These are phyloP conservation scores for Channa argus DNA, from an alignment of 2,113 vertebrate species.

Conservation along the genomic window DNA sequence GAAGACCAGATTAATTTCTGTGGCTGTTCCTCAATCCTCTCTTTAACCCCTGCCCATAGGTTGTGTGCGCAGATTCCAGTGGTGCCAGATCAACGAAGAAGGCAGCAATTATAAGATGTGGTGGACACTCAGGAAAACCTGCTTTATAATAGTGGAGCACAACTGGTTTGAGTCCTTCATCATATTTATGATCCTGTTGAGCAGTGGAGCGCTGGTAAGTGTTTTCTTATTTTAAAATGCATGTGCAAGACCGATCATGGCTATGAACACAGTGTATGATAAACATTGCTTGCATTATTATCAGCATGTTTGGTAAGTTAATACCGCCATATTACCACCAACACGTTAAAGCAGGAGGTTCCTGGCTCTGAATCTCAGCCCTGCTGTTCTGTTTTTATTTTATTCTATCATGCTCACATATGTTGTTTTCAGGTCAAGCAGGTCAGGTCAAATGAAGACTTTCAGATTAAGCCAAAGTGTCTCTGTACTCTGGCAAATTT, in stretches of 20 bases:
- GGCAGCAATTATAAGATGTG: slow-evolving; percentile 89
- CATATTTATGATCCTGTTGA: slow-evolving; percentile 99
- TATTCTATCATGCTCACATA: too few species aligned
- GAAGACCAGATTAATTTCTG: not conserved
- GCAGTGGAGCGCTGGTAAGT: slow-evolving; percentile 96
- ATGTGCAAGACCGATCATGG: not conserved
- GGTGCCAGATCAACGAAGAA: slow-evolving; percentile 92
- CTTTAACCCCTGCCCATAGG: slow-evolving; percentile 75
- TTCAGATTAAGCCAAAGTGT: too few species aligned
- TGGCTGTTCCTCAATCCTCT: not conserved
- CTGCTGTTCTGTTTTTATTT: too few species aligned
- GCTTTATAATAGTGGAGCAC: slow-evolving; percentile 97
- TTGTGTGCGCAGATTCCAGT: slow-evolving; percentile 93
- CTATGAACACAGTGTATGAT: too few species aligned
- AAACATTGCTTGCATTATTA: not conserved
- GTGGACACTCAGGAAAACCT: slow-evolving; percentile 97
- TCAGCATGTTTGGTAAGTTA: not conserved
- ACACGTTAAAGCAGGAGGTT: too few species aligned
- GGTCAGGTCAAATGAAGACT: too few species aligned
- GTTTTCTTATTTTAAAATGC: slow-evolving; percentile 3
- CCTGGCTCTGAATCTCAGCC: too few species aligned
- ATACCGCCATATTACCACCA: too few species aligned
- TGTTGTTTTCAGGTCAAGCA: too few species aligned
- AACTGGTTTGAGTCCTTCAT: slow-evolving; percentile 99
- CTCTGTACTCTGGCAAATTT: too few species aligned